A percentile compares a stretch with the other conserved stretches of the same genome.
Conservation (phyloP, 2,797 vertebrate species). For the Phoeniculus purpureus region DNA sequence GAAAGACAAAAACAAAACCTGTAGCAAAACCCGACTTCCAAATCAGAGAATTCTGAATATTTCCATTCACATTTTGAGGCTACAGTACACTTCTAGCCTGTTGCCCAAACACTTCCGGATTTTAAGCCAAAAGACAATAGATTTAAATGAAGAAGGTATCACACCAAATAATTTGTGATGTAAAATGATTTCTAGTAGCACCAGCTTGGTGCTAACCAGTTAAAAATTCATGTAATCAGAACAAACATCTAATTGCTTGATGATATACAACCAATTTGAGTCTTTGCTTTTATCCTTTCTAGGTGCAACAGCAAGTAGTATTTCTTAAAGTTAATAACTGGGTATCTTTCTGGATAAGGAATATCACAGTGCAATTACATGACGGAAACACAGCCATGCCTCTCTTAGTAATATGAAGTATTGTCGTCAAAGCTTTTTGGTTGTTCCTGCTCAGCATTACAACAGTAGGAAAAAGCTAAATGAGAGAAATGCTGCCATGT, state of each 20-base stretch:
- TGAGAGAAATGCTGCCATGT: conserved; percentile 57
- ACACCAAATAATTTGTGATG: background rate
- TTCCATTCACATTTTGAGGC: background rate
- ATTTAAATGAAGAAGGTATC: background rate
- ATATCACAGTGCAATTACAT: background rate
- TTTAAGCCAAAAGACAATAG: background rate
- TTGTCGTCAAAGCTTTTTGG: background rate
- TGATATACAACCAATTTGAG: background rate
- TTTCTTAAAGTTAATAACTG: background rate
- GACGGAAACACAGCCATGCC: background rate
- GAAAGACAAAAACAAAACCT: background rate
- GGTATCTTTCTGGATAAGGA: conserved; percentile 5
- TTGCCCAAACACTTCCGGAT: background rate
- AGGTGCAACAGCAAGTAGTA: background rate
- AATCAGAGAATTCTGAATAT: background rate
- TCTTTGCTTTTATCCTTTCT: background rate
- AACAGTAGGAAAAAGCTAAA: conserved; percentile 45
- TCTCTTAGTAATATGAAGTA: background rate
- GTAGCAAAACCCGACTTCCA: background rate
- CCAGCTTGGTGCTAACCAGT: fast-evolving
- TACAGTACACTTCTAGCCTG: background rate
- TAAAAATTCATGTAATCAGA: background rate
- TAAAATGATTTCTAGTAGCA: background rate
- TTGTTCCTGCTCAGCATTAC: background rate
- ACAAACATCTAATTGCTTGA: background rate